A percentile compares a stretch with the other conserved stretches of the same genome.
These are phyloP conservation scores for Apoda limacodes DNA, from an alignment of 2,888 invertebrate genomes.

Conservation along the genomic window DNA sequence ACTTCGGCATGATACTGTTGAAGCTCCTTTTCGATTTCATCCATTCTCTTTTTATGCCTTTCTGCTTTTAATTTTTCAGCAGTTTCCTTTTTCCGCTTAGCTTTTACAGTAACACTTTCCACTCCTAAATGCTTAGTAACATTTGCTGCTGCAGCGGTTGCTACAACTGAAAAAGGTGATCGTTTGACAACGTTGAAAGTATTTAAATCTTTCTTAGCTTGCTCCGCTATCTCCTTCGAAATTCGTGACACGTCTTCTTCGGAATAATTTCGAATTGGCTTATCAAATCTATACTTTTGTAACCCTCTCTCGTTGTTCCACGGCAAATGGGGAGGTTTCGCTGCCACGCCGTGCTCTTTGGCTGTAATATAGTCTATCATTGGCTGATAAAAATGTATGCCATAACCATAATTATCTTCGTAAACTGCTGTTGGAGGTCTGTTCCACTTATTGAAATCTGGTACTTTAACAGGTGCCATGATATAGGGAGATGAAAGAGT, in stretches of 20 bases:
- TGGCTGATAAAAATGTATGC: constrained; percentile 87
- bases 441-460: constrained; percentile 57
- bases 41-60: constrained; percentile 56
- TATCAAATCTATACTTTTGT: constrained; percentile 74
- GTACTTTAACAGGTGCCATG: constrained; percentile 59
- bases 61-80: constrained; percentile 44
- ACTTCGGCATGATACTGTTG: constrained; percentile 51
- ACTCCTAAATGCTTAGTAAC: constrained; percentile 73
- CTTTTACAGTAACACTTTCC: constrained; percentile 58
- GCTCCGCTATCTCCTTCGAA: constrained; percentile 75
- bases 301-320: constrained; percentile 79
- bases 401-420: constrained; percentile 86
- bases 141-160: constrained; percentile 73
- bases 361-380: constrained; percentile 87
- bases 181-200: constrained; percentile 70
- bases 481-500: constrained; percentile 33
- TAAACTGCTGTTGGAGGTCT: constrained; percentile 76
- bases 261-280: constrained; percentile 74
- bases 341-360: constrained; percentile 64
- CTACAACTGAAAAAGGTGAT: constrained; percentile 72
- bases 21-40: constrained; percentile 48
- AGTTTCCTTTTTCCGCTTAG: constrained; percentile 57
- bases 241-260: constrained; percentile 75
- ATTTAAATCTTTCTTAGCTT: constrained; percentile 76
- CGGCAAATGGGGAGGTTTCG: constrained; percentile 76